Percentiles rank a stretch among this genome's conserved stretches.
These are phyloP conservation scores for Sterrhoptilus dennistouni DNA, from an alignment of 2,113 vertebrate species.

Conservation along the genomic window DNA sequence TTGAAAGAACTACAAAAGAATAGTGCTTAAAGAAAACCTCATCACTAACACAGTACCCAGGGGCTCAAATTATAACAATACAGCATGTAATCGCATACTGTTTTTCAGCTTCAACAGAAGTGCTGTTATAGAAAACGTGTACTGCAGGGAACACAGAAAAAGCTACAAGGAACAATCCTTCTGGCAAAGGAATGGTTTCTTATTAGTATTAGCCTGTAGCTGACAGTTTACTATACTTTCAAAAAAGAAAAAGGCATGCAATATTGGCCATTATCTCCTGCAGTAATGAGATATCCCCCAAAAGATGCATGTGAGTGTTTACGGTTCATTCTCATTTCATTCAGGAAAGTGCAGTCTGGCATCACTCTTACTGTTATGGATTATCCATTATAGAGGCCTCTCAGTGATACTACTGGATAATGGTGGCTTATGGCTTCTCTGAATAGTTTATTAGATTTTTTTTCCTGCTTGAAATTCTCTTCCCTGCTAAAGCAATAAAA, in stretches of 20 bases:
- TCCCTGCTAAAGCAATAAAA: background rate
- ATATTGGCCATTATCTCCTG: background rate
- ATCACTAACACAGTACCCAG: background rate
- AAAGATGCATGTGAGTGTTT: background rate
- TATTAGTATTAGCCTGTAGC: background rate
- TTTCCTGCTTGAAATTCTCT: background rate
- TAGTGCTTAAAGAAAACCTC: background rate
- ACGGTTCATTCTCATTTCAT: background rate
- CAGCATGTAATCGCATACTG: background rate
- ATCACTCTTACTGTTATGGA: background rate
- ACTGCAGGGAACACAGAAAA: background rate
- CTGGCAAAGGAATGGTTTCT: background rate
- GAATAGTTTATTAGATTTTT: background rate
- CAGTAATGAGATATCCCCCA: background rate
- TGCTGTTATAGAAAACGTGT: background rate
- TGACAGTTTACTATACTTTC: background rate
- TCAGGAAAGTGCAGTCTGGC: background rate
- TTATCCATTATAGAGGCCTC: background rate
- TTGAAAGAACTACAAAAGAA: background rate
- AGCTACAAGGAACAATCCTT: background rate
- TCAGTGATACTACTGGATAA: background rate
- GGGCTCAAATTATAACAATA: background rate
- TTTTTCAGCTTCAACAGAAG: background rate
- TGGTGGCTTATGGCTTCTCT: background rate
- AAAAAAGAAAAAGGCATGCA: background rate